Evolutionary conservation across 2,797 vertebrate species (phyloP), one percentile per base, ranked within the genome.

Genomic region (Macropus fuliginosus): DNA sequence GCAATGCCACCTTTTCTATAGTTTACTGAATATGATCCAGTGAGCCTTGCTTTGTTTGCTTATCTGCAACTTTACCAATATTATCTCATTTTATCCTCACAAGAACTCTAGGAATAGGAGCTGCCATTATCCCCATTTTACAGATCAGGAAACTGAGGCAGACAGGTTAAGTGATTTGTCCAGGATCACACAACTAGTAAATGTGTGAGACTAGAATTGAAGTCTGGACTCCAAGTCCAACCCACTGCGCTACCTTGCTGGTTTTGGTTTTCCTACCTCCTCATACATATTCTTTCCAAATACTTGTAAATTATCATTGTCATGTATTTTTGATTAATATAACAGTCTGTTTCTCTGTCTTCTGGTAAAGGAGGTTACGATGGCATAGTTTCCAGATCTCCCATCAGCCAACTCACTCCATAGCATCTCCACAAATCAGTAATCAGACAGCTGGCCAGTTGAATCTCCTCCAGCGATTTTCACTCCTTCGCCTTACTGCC

Each of bases 341-440:
- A 28, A 90, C 97, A 95, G 95, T 94, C 57, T 92, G n/a, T 93
- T 24, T 95, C 91, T 92, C 94, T 95, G 55, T 94, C 92, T 95
- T 91, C 98, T 96, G 54, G 91, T 97, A 54, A 95, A 99, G 99
- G 98, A 98, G 98, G 50, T 98, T 99, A 97, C 99, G 99, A 91
- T 99, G 99, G 99, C 99, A 99, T 52, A 99, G 99, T 97, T 99
- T 99, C 98, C 99, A 99, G 98, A 99, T 99, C 95, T 99, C 99
- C 24, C 99, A 99, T 98, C 98, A 98, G 93, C 98, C 99, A 24
- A 99, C 99, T 98, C 99, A 98, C 52, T 99, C 99, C 5, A 98
- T 99, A 4, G 99, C 99, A 10, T 99, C 99, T 0, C 99, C 99
- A 94, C 99, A 99, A 98, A 99, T 99, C 97, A 99, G 99, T 98